phyloP scores from a whole-genome alignment of 2,797 vertebrate genomes.

The Eulemur albifrons region DNA sequence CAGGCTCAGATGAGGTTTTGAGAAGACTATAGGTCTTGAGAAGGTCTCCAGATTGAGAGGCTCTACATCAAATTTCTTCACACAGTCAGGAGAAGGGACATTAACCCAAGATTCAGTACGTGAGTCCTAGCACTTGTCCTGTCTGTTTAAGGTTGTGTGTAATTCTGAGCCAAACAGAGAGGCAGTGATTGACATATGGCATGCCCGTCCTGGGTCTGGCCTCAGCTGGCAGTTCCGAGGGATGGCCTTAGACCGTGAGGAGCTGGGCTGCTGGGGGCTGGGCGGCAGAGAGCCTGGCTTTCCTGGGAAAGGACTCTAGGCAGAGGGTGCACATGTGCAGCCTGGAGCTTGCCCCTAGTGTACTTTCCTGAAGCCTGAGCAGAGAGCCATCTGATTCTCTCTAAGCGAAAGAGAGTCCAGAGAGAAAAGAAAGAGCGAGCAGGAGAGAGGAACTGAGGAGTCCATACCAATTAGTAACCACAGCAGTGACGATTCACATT shows the following conservation, averaged over 20 bases:
- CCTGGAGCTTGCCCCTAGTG: background rate
- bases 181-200: background rate
- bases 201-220: background rate
- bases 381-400: background rate
- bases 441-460: background rate
- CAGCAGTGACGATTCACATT: background rate
- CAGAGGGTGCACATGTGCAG: background rate
- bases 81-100: background rate
- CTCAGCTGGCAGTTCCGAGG: background rate
- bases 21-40: background rate
- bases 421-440: background rate
- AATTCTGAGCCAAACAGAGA: slow-evolving; percentile 15
- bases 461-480: slow-evolving; percentile 8
- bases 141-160: background rate
- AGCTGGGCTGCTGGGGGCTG: background rate
- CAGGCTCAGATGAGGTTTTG: background rate
- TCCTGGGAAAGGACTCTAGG: background rate
- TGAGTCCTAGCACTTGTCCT: background rate
- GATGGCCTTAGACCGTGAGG: background rate
- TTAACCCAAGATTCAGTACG: background rate
- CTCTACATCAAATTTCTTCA: background rate
- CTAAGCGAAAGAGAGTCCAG: background rate
- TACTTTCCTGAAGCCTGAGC: background rate
- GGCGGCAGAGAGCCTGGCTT: background rate
- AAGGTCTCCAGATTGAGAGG: background rate